A percentile compares a stretch with the other conserved stretches of the same genome.
phyloP scores from a whole-genome alignment of 2,888 invertebrate genomes.

The Poecilobothrus nobilitatus region DNA sequence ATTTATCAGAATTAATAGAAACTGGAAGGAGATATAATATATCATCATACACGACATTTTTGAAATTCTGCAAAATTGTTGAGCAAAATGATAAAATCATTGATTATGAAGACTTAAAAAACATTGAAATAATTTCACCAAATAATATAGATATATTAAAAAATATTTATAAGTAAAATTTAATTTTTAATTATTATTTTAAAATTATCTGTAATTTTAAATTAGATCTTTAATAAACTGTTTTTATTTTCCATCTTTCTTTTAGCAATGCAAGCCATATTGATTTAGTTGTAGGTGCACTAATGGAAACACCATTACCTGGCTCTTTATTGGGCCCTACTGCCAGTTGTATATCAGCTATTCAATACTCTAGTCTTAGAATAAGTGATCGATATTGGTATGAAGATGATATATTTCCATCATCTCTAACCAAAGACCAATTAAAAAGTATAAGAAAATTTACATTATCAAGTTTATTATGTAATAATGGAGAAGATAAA shows the following conservation, averaged over 20 bases:
- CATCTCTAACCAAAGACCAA: conserved; percentile 68
- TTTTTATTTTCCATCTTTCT: conserved; percentile 16
- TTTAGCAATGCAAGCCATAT: conserved; percentile 62
- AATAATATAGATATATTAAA: conserved; percentile 5
- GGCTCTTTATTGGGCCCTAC: conserved; percentile 83
- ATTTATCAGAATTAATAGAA: neutral
- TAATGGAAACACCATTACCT: conserved; percentile 68
- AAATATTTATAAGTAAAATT: conserved; percentile 7
- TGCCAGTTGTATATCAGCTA: conserved; percentile 73
- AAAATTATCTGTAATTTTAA: conserved; percentile 19
- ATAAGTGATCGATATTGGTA: conserved; percentile 92
- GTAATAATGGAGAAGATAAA: conserved; percentile 59
- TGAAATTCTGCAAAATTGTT: neutral
- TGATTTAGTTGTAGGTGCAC: conserved; percentile 75
- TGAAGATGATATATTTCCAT: conserved; percentile 86
- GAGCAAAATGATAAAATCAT: neutral
- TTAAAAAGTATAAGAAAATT: conserved; percentile 72
- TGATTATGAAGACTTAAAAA: neutral
- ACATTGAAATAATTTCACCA: neutral
- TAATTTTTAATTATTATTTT: conserved; percentile 48
- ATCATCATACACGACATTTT: neutral
- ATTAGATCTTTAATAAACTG: neutral
- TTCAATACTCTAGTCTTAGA: conserved; percentile 73
- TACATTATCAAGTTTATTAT: conserved; percentile 69
- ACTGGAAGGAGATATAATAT: neutral